Percentiles rank a stretch among this genome's conserved stretches.
phyloP scores from a whole-genome alignment of 1,140 invertebrate genomes.

The Eriocheir sinensis region DNA sequence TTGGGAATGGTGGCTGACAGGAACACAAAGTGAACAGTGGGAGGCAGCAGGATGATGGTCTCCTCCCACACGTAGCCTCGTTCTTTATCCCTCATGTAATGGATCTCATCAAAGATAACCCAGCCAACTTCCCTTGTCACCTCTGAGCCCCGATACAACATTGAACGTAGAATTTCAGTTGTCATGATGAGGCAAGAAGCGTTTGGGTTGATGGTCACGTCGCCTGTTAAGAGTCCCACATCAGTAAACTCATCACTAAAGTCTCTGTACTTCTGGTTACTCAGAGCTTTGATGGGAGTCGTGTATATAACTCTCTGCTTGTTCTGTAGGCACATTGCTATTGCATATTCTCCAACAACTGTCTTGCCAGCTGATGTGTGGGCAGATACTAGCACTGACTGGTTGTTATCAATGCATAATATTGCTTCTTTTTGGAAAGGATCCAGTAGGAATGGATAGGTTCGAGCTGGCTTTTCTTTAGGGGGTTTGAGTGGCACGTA shows the following conservation, averaged over 20 bases:
- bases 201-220: constrained; percentile 99
- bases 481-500: constrained; percentile 88
- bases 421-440: constrained; percentile 99
- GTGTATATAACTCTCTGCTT: constrained; percentile 99
- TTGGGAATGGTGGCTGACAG: constrained; percentile 99
- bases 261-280: constrained; percentile 99
- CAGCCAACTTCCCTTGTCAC: constrained; percentile 99
- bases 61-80: constrained; percentile 99
- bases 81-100: constrained; percentile 99
- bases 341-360: constrained; percentile 96
- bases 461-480: constrained; percentile 90
- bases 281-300: constrained; percentile 99
- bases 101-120: constrained; percentile 99
- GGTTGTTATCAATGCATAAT: constrained; percentile 98
- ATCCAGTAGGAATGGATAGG: constrained; percentile 97
- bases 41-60: constrained; percentile 97
- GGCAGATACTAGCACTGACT: constrained; percentile 98
- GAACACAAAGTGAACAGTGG: constrained; percentile 99
- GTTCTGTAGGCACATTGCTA: constrained; percentile 87
- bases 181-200: constrained; percentile 99
- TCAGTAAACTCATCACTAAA: constrained; percentile 99
- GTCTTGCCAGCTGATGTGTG: constrained; percentile 99
- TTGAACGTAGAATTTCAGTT: constrained; percentile 99
- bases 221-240: constrained; percentile 98
- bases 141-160: constrained; percentile 99